Base-by-base conservation (phyloP, 2,113 vertebrate genomes). In the Laterallus jamaicensis region DNA sequence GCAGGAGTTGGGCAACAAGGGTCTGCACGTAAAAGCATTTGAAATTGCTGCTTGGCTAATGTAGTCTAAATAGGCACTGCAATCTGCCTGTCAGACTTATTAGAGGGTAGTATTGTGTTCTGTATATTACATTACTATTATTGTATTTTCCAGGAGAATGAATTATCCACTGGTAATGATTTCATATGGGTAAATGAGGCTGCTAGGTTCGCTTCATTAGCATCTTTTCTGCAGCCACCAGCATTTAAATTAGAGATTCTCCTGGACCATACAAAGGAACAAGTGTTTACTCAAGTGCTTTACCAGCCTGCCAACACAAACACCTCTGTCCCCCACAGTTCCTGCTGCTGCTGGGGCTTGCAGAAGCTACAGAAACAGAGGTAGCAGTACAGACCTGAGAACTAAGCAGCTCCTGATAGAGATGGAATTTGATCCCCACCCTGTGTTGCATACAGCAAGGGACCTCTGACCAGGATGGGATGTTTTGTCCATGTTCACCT, bases 11-110 rank as follows among this genome's bases (percentile, higher is more conserved):
- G 78, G 11, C 58, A 89, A 71, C 50, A 89, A 86, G 49, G 59
- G 84, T 92, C 86, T 87, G 37, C 37, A 62, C 58, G 56, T 83
- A 83, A 91, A 94, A 87, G 54, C 84, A 89, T 88, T 71, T 81
- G 40, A 78, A 96, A 93, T 67, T 32, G 32, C 83, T 78, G 47
- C 28, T 80, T 91, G 42, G 80, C 88, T 95, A 88, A 93, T 84
- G 77, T 39, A 74, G 83, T 64, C 70, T 92, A 96, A 93, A 82
- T 40, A 92, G 81, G 92, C 83, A 79, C 83, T 76, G 54, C 88
- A 92, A 87, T 80, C 86, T 92, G 83, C 67, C 89, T 86, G 82
- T 82, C 96, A 94, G 95, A 73, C 86, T 88, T 93, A 94, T 91
- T 93, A 91, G 87, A 88, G 82, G 62, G 73, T 83, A 89, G 50